These are phyloP conservation scores for Parnassius smintheus DNA, from an alignment of 2,888 invertebrate species.

Conservation along the genomic window DNA sequence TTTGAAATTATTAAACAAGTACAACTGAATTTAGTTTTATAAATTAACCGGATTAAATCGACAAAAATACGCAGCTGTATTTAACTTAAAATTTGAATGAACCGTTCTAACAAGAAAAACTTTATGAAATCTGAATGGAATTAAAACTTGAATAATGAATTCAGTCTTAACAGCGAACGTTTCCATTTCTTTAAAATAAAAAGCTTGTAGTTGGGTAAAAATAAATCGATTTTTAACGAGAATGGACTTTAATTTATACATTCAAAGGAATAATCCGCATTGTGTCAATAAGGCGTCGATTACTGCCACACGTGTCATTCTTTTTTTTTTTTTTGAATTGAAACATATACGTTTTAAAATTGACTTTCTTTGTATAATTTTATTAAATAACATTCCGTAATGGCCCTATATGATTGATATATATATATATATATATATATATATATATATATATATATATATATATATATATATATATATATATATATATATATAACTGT, in stretches of 20 bases:
- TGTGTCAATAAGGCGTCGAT: no score
- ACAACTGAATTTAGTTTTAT: not conserved
- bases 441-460: no score
- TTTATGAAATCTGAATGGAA: slow-evolving; percentile 16
- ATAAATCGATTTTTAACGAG: not conserved
- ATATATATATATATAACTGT: no score
- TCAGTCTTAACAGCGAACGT: slow-evolving; percentile 7
- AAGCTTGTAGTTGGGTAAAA: not conserved
- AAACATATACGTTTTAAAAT: no score
- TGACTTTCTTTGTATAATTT: no score
- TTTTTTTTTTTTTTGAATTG: no score
- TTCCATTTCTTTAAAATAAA: not conserved
- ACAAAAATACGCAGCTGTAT: not conserved
- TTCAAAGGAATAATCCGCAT: no score
- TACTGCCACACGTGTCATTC: no score
- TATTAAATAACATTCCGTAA: no score
- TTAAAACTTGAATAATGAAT: slow-evolving; percentile 18
- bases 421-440: no score
- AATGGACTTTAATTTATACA: not conserved
- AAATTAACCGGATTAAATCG: not conserved
- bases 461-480: no score
- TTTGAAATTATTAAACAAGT: not conserved
- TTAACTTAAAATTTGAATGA: slow-evolving; percentile 44
- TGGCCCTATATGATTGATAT: no score
- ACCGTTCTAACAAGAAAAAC: slow-evolving; percentile 14